These are phyloP conservation scores for Pipa parva DNA, from an alignment of 2,113 vertebrate species.

Conservation along the genomic window DNA sequence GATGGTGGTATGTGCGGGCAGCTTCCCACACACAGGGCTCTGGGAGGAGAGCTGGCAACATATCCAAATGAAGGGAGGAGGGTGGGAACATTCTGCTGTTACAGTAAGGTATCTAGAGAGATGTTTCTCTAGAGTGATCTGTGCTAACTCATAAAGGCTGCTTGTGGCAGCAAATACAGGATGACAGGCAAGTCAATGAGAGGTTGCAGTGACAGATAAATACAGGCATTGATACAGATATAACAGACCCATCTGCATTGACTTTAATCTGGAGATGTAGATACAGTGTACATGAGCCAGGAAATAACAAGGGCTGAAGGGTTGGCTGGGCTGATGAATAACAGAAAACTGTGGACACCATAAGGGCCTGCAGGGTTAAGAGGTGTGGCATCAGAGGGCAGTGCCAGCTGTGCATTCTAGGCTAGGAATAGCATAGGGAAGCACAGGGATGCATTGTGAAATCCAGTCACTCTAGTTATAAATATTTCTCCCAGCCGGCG, in stretches of 20 bases:
- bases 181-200: not conserved
- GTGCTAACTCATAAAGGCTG: not conserved
- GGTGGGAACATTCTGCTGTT: constrained; percentile 13
- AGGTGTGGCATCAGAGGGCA: not conserved
- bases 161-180: not conserved
- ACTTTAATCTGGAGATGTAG: not conserved
- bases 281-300: not conserved
- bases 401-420: constrained; percentile 11
- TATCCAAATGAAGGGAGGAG: constrained; percentile 29
- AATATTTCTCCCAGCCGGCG: constrained; percentile 33
- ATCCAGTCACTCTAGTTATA: constrained; percentile 32
- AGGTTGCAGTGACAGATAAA: not conserved
- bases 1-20: constrained; percentile 37
- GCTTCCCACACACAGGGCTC: constrained; percentile 33
- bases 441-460: constrained; percentile 7
- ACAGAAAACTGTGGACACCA: not conserved
- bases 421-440: constrained; percentile 30
- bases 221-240: not conserved
- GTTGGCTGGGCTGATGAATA: not conserved
- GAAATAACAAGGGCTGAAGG: not conserved
- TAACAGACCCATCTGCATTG: not conserved
- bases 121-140: not conserved
- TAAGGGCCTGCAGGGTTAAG: not conserved
- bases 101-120: constrained; percentile 10
- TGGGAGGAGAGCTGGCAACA: constrained; percentile 30